Evolutionary conservation across 2,797 vertebrate species (phyloP).

Genomic region (Betta splendens): DNA sequence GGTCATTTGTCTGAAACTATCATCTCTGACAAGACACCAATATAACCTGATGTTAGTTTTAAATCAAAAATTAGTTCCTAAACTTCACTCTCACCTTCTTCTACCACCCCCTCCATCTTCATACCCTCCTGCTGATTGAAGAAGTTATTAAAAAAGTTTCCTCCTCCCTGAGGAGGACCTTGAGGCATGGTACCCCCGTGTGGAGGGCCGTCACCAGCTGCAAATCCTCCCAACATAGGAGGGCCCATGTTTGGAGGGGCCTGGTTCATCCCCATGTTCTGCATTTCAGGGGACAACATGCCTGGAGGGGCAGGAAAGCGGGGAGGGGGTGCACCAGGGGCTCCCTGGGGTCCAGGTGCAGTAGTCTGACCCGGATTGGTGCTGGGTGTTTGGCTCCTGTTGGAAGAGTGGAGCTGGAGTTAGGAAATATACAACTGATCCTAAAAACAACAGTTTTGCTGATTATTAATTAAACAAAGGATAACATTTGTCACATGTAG

Average conservation of each 20-base stretch:
- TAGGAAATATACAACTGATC: not conserved
- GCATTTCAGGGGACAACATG: slow-evolving; percentile 83
- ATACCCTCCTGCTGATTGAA: slow-evolving; percentile 87
- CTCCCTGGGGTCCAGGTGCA: slow-evolving; percentile 59
- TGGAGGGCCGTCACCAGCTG: slow-evolving; percentile 79
- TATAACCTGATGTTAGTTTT: not conserved
- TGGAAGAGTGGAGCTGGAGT: not conserved
- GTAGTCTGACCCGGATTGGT: slow-evolving; percentile 62
- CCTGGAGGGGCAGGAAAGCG: slow-evolving; percentile 79
- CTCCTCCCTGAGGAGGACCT: slow-evolving; percentile 80
- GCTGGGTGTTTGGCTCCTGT: slow-evolving; percentile 76
- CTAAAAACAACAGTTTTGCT: too few species aligned
- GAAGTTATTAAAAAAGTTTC: slow-evolving; percentile 89
- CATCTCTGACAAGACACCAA: not conserved
- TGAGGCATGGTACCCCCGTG: slow-evolving; percentile 83
- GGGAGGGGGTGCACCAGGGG: slow-evolving; percentile 80
- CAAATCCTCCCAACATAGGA: slow-evolving; percentile 87
- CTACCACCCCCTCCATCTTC: slow-evolving; percentile 83
- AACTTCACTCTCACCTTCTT: slow-evolving; percentile 79
- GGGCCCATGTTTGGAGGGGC: slow-evolving; percentile 80
- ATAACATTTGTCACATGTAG: too few species aligned
- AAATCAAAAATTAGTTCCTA: not conserved
- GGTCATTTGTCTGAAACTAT: not conserved
- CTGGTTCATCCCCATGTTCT: slow-evolving; percentile 87
- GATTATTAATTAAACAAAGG: too few species aligned